These are phyloP conservation scores for Mormyrus hasselquistii DNA, from an alignment of 2,797 vertebrate genomes.

Conservation along the genomic window DNA sequence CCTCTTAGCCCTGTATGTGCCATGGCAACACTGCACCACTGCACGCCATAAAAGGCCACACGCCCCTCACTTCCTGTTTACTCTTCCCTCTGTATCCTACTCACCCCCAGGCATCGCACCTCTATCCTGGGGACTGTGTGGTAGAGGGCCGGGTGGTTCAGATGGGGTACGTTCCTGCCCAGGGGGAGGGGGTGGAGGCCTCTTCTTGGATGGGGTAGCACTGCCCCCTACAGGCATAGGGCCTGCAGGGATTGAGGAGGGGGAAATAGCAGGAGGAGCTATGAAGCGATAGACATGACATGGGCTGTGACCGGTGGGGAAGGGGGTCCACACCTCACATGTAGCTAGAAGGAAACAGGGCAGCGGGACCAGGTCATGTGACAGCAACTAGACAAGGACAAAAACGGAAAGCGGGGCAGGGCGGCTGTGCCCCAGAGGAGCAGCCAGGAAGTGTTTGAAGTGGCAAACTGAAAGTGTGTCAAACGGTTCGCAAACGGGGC, in stretches of 20 bases:
- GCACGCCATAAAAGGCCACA: neutral
- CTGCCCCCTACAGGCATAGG: slow-evolving; percentile 75
- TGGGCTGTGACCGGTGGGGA: neutral
- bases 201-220: slow-evolving; percentile 84
- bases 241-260: slow-evolving; percentile 76
- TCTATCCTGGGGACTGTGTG: slow-evolving; percentile 78
- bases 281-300: slow-evolving; percentile 49
- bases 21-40: slow-evolving; percentile 4
- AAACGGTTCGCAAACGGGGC: neutral
- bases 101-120: slow-evolving; percentile 75
- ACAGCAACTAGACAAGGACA: neutral
- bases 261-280: slow-evolving; percentile 66
- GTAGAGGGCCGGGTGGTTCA: slow-evolving; percentile 81
- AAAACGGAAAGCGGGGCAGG: neutral
- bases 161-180: slow-evolving; percentile 87
- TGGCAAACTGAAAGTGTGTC: neutral
- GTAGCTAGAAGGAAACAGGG: neutral
- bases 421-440: neutral
- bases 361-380: neutral
- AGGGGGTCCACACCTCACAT: neutral
- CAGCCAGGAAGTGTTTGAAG: neutral
- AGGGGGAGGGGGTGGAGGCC: slow-evolving; percentile 82
- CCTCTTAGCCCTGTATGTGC: neutral
- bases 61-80: neutral
- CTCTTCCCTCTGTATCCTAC: slow-evolving; percentile 38